A percentile compares a stretch with the other conserved stretches of the same genome.
Evolutionary conservation across 2,113 vertebrate species (phyloP).

Genomic region (Gadus chalcogrammus): DNA sequence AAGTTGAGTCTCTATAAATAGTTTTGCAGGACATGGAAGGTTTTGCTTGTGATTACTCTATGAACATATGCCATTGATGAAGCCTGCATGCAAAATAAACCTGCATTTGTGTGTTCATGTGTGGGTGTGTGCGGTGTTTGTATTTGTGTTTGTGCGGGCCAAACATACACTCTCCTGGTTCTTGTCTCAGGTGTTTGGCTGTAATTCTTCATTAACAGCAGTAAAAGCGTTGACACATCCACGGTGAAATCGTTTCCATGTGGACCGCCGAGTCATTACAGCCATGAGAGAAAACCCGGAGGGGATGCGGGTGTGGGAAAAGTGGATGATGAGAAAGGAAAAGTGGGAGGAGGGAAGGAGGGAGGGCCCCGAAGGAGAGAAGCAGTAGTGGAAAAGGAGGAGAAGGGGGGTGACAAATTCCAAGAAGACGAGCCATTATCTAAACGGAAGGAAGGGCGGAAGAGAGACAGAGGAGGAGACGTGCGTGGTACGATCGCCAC

Average conservation of each 20-base stretch:
- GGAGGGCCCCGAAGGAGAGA: conserved; percentile 7
- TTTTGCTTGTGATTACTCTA: too few species aligned
- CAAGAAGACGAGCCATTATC: too few species aligned
- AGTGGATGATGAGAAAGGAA: not conserved
- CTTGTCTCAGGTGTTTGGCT: not conserved
- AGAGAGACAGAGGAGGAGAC: not conserved
- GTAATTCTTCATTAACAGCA: conserved; percentile 25
- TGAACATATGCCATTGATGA: too few species aligned
- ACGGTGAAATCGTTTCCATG: conserved; percentile 68
- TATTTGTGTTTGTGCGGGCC: too few species aligned
- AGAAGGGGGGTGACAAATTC: too few species aligned
- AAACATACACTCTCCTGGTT: not conserved
- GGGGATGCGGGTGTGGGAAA: conserved; percentile 52
- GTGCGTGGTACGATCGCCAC: not conserved
- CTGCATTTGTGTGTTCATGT: too few species aligned
- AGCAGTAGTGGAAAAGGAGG: conserved; percentile 6
- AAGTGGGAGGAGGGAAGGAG: not conserved
- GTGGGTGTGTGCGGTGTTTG: too few species aligned
- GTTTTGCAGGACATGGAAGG: too few species aligned
- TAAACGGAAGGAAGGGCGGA: not conserved
- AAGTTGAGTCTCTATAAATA: too few species aligned
- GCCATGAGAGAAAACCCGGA: conserved; percentile 44
- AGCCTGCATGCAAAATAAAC: too few species aligned
- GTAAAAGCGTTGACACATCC: conserved; percentile 39
- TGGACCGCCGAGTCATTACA: conserved; percentile 66